Evolutionary conservation across 2,797 vertebrate genomes (phyloP), one percentile per base, ranked within the genome.

Genomic region (Typhlichthys subterraneus): DNA sequence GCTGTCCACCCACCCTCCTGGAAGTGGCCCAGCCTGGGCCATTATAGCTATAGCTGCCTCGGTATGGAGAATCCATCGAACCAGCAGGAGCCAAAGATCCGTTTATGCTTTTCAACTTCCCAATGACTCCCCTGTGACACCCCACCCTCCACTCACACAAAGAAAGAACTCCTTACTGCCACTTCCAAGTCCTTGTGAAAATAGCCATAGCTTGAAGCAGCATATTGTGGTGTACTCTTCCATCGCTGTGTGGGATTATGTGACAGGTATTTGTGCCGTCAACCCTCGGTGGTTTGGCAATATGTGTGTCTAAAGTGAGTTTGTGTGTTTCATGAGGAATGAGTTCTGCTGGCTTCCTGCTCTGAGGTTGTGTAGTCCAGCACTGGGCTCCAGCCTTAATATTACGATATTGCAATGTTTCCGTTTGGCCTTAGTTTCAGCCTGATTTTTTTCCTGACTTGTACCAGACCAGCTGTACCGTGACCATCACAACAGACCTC

Each of bases 61-160:
- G 63, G 81, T 80, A 87, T 90, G 91, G 90, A 85, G 89, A 92
- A 90, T 88, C 89, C 82, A 92, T 91, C 70, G 83, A 66, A 54
- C 61, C 33, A 57, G 73, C 76, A 65, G 33, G 23, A 85, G 76
- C 73, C 76, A 73, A 53, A 61, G 80, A 87, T 67, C 73, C 84
- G 66, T 85, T 89, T 88, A 19, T 59, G 75, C 68, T 73, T 80
- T 79, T 79, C 80, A 87, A 69, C 17, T 60, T 83, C 85, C 84
- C 8, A 59, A 67, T 64, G 74, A 53, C 80, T 79, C 79, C 72
- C 72, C 53, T 29, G 61, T 1, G 19, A 71, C 70, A 61, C 15
- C 13, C 70, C 65, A 53, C 17, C 10, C 12, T 2, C 53, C 3
- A 10, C n/a, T 23, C 53, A 54, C 53, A 4, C 5, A 4, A 0